Base-by-base conservation (phyloP, 2,797 vertebrate genomes). In the Pipistrellus nathusii region DNA sequence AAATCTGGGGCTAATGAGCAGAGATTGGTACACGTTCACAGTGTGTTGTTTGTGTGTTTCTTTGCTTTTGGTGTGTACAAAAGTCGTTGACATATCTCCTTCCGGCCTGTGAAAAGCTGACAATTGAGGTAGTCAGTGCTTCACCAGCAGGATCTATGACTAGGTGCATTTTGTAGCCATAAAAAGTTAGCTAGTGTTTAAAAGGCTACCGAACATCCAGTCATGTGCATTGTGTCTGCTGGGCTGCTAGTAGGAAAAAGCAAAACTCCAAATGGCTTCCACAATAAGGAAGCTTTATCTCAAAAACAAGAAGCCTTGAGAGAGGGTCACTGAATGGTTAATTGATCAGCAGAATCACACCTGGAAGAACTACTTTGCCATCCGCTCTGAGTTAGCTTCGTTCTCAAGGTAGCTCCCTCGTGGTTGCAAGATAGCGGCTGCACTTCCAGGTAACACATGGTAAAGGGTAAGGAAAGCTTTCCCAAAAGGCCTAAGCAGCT, bases 401-500 rank as follows among this genome's bases (percentile, higher is more conserved):
- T 32, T 41, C 30, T 85, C 64, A 27, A 21, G 15, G 23, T 15
- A 23, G 32, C 8, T 38, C 32, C 44, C 20, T 76, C 10, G 0
- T 4, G 17, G 23, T 75, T 68, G 32, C 46, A 59, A 38, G 64
- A 48, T 38, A 32, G 27, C 48, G 32, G 48, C 59, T 72, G 2
- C 11, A 21, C 41, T 68, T 55, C 44, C 55, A 55, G 51, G 11
- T 8, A 5, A 3, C 14, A 7, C 1, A 0, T 41, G 9, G 30
- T 44, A 35, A 88, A 25, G 7, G 55, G 55, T 9, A 25, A 71
- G 71, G 69, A 62, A 82, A 18, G 41, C 57, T 53, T 84, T 38
- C 35, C 85, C 69, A 13, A 27, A 32, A 38, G 38, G 21, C n/a
- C 53, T 35, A 41, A n/a, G 59, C 76, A 76, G 25, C 68, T 30